A percentile compares a stretch with the other conserved stretches of the same genome.
These are phyloP conservation scores for Microplitis deprimator DNA, from an alignment of 2,888 invertebrate species.

Conservation along the genomic window DNA sequence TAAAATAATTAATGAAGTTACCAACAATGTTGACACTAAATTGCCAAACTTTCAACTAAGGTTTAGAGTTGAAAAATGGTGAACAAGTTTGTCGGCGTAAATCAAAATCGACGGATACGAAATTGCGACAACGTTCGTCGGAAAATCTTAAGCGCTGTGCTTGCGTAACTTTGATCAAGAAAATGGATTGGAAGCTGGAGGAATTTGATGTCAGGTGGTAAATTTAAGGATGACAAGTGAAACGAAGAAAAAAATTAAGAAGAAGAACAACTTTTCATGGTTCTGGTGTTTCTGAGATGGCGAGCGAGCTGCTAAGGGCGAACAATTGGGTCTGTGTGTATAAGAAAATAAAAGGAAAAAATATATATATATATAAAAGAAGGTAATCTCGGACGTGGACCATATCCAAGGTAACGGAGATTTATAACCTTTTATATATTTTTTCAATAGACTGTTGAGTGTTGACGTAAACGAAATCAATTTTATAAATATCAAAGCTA, in stretches of 20 bases:
- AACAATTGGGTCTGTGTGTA: background rate
- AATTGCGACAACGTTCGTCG: slow-evolving; percentile 52
- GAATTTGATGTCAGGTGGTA: slow-evolving; percentile 44
- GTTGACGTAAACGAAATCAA: slow-evolving; percentile 21
- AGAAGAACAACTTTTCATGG: background rate
- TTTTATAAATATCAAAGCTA: background rate
- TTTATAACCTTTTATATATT: slow-evolving; percentile 28
- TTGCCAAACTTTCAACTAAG: background rate
- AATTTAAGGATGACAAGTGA: slow-evolving; percentile 49
- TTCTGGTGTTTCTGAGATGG: background rate
- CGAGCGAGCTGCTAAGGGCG: background rate
- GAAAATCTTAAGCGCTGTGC: background rate
- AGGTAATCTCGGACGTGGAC: slow-evolving; percentile 19
- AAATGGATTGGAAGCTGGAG: slow-evolving; percentile 1
- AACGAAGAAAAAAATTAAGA: slow-evolving; percentile 24
- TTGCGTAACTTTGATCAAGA: slow-evolving; percentile 24
- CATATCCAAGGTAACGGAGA: slow-evolving; percentile 9
- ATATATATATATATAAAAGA: slow-evolving; percentile 1
- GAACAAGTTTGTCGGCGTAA: slow-evolving; percentile 45
- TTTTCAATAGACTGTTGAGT: slow-evolving; percentile 26
- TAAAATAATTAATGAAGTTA: background rate
- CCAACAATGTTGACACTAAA: background rate
- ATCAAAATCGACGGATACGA: slow-evolving; percentile 57
- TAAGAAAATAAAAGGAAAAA: background rate
- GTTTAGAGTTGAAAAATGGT: background rate